phyloP scores from a whole-genome alignment of 2,797 vertebrate species.

The Sus cebifrons region DNA sequence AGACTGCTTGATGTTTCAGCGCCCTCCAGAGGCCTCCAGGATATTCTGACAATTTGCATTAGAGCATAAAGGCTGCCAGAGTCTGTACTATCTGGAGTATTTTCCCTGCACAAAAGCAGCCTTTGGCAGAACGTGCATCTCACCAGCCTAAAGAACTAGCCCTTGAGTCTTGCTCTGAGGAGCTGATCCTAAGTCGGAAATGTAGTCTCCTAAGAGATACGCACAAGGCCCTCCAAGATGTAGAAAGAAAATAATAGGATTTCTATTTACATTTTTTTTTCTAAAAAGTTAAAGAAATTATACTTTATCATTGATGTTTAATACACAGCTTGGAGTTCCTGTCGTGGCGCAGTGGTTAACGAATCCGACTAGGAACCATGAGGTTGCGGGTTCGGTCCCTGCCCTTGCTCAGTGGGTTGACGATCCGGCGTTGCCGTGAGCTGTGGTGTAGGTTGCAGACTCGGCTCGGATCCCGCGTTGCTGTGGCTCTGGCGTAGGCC shows the following conservation, averaged over 20 bases:
- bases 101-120: background rate
- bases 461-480: too few species aligned
- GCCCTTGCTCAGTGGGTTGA: too few species aligned
- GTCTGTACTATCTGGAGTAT: background rate
- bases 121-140: background rate
- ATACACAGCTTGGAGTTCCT: background rate
- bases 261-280: background rate
- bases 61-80: background rate
- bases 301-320: background rate
- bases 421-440: too few species aligned
- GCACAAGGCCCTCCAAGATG: background rate
- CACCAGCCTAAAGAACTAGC: background rate
- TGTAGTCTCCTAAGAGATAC: background rate
- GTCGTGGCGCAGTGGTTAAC: too few species aligned
- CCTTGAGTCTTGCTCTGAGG: background rate
- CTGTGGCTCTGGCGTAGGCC: too few species aligned
- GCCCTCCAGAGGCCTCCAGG: background rate
- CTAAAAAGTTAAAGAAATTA: constrained; percentile 16
- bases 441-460: too few species aligned
- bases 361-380: too few species aligned
- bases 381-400: too few species aligned
- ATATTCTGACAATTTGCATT: background rate
- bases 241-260: background rate
- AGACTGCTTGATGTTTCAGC: background rate
- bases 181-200: background rate